A percentile compares a stretch with the other conserved stretches of the same genome.
Conservation (phyloP, 2,888 invertebrate species). For the Vannuccia rotundouncinata region DNA sequence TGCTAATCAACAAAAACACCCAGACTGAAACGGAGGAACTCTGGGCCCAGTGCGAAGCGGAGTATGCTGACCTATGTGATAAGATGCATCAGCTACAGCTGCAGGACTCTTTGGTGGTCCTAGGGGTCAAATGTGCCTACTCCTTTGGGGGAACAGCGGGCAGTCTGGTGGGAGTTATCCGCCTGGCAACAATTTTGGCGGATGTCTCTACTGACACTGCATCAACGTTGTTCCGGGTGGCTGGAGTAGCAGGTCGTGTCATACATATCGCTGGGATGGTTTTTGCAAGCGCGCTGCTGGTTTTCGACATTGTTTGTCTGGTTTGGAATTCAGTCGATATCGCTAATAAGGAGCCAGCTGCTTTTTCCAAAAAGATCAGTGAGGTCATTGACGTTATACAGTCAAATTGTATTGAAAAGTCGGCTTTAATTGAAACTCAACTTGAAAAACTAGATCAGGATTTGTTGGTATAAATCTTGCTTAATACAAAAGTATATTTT, state of each 20-base stretch:
- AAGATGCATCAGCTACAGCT: background rate
- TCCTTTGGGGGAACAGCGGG: background rate
- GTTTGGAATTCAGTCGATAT: background rate
- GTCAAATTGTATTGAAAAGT: background rate
- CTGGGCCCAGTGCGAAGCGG: background rate
- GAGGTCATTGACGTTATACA: background rate
- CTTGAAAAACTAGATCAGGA: background rate
- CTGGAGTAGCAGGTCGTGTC: background rate
- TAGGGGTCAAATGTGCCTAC: background rate
- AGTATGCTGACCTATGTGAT: background rate
- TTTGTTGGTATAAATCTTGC: background rate
- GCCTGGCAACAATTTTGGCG: background rate
- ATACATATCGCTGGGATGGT: background rate
- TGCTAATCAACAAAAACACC: background rate
- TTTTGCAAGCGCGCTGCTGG: background rate
- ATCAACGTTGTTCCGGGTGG: background rate
- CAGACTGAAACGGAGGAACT: background rate
- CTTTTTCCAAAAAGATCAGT: background rate
- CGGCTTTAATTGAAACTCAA: background rate
- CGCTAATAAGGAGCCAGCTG: background rate
- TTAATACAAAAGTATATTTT: too few species aligned
- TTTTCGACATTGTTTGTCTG: background rate
- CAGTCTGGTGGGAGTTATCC: background rate
- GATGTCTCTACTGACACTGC: background rate
- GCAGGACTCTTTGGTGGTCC: background rate